phyloP scores from a whole-genome alignment of 2,888 invertebrate genomes.

The Ornithoptera priamus region DNA sequence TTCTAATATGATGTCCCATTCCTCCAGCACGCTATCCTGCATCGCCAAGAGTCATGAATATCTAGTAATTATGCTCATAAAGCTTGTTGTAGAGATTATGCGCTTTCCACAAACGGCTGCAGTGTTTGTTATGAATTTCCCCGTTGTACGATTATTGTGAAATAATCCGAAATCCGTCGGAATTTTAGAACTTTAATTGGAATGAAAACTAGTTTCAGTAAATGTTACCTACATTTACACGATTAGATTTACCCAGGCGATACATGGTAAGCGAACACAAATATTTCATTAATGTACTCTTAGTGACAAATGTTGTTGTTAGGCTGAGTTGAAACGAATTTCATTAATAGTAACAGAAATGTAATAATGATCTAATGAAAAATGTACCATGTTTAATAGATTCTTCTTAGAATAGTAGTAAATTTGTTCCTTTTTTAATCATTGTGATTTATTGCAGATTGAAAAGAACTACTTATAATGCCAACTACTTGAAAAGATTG shows the following conservation, averaged over 20 bases:
- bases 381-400: too few relatives aligned
- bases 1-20: slow-evolving; percentile 25
- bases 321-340: too few relatives aligned
- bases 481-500: too few relatives aligned
- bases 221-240: slow-evolving; percentile 3
- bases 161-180: slow-evolving; percentile 22
- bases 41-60: slow-evolving; percentile 29
- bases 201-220: slow-evolving; percentile 9
- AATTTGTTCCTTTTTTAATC: not conserved
- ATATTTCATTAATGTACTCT: not conserved
- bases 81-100: slow-evolving; percentile 28
- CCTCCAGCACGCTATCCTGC: slow-evolving; percentile 18
- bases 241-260: not conserved
- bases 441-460: not conserved
- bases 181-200: slow-evolving; percentile 26
- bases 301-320: too few relatives aligned
- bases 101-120: slow-evolving; percentile 28
- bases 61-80: slow-evolving; percentile 27
- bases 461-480: too few relatives aligned
- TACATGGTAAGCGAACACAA: not conserved
- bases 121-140: slow-evolving; percentile 27
- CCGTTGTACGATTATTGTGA: slow-evolving; percentile 17
- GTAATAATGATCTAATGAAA: too few relatives aligned
- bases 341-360: too few relatives aligned
- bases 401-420: too few relatives aligned